Evolutionary conservation across 2,797 vertebrate species (phyloP).

Genomic region (Sebastes diploproa): DNA sequence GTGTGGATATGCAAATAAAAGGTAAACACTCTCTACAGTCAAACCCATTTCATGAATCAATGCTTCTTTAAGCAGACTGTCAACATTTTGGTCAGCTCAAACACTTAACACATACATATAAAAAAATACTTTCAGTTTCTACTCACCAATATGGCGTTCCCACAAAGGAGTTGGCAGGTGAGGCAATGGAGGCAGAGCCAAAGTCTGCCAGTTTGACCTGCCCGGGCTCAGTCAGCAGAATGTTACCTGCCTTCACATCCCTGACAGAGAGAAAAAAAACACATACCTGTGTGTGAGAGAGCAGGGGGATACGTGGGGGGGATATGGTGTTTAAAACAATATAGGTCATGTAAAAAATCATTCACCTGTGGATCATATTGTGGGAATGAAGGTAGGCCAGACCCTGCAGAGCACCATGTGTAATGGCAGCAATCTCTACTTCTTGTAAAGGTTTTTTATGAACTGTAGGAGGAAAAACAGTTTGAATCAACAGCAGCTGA

Average conservation of each 20-base stretch:
- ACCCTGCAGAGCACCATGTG: slow-evolving; percentile 98
- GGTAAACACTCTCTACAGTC: slow-evolving; percentile 4
- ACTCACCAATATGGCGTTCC: slow-evolving; percentile 99
- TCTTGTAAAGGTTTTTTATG: slow-evolving; percentile 99
- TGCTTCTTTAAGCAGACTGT: not conserved
- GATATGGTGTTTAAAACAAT: not conserved
- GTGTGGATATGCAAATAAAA: slow-evolving; percentile 21
- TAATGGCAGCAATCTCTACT: slow-evolving; percentile 98
- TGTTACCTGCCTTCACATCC: slow-evolving; percentile 99
- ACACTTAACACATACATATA: not conserved
- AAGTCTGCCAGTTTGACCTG: slow-evolving; percentile 99
- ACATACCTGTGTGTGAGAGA: not conserved
- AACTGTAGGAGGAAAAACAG: slow-evolving; percentile 79
- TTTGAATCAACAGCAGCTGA: not conserved
- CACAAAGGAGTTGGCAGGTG: slow-evolving; percentile 99
- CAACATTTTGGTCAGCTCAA: not conserved
- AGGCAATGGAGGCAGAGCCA: slow-evolving; percentile 97
- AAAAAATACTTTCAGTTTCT: not conserved
- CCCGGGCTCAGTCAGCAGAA: slow-evolving; percentile 97
- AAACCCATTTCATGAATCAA: not conserved
- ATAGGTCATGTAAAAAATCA: not conserved
- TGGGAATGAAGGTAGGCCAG: slow-evolving; percentile 99
- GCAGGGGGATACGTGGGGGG: not conserved
- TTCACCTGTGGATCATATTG: slow-evolving; percentile 98
- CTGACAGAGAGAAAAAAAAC: slow-evolving; percentile 63